phyloP scores from a whole-genome alignment of 2,113 vertebrate genomes.

The Abramis brama region DNA sequence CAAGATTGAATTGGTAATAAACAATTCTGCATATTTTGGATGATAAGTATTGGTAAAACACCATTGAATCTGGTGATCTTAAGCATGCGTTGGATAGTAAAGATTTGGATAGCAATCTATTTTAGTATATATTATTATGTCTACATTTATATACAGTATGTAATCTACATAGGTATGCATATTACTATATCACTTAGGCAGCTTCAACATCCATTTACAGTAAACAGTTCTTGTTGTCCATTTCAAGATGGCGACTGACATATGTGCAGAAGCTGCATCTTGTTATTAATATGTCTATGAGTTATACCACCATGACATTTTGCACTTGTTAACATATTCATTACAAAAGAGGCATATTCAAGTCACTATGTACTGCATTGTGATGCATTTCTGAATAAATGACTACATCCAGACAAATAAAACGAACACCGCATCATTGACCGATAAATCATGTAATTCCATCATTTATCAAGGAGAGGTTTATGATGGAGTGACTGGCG shows the following conservation, averaged over 20 bases:
- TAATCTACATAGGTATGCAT: no score
- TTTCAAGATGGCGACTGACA: background rate
- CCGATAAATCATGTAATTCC: constrained; percentile 17
- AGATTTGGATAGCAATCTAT: background rate
- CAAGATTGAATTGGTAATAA: no score
- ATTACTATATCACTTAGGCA: background rate
- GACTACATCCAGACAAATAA: background rate
- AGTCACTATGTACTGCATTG: background rate
- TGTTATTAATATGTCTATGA: background rate
- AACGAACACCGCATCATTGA: constrained; percentile 16
- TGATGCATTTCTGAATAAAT: background rate
- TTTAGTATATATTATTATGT: background rate
- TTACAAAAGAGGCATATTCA: background rate
- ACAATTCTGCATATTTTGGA: background rate
- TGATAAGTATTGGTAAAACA: background rate
- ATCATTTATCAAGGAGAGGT: background rate
- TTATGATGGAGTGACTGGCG: constrained; percentile 8
- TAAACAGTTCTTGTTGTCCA: background rate
- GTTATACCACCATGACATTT: background rate
- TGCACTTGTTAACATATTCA: background rate
- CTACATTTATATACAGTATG: no score
- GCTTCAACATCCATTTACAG: background rate
- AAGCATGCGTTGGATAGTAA: background rate
- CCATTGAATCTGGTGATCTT: background rate
- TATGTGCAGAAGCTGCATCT: background rate